Conservation (phyloP, 2,797 vertebrate genomes). For the Clarias pachynema region DNA sequence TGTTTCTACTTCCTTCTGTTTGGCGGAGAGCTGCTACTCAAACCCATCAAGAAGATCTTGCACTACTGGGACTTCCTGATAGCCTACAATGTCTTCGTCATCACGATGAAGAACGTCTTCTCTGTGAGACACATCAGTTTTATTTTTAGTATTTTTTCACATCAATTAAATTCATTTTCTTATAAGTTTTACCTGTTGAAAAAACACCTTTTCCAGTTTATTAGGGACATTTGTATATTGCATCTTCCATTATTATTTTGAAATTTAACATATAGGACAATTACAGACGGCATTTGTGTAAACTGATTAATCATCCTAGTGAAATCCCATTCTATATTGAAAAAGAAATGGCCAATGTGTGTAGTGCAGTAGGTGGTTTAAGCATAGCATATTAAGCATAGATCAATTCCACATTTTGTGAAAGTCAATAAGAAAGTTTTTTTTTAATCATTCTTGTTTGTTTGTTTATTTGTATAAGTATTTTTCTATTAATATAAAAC, state of each 20-base stretch:
- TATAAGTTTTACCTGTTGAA: not conserved
- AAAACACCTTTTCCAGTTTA: not conserved
- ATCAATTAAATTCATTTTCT: not conserved
- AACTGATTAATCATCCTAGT: not conserved
- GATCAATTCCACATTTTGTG: not conserved
- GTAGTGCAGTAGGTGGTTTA: not conserved
- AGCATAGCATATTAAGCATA: not conserved
- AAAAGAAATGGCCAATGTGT: not conserved
- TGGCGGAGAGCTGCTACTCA: conserved; percentile 90
- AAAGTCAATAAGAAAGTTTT: not conserved
- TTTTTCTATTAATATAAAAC: not conserved
- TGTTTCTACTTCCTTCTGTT: conserved; percentile 99
- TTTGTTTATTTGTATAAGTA: not conserved
- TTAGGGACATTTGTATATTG: not conserved
- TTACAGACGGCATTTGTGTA: not conserved
- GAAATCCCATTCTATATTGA: not conserved
- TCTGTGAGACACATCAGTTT: conserved; percentile 79
- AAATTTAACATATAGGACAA: not conserved
- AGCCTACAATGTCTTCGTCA: conserved; percentile 97
- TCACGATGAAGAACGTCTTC: conserved; percentile 97
- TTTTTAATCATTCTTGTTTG: too few species aligned
- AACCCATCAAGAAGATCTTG: conserved; percentile 95
- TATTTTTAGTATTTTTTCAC: not conserved
- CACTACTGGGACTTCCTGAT: conserved; percentile 98
- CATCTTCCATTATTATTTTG: not conserved